Base-by-base conservation (phyloP, 2,113 vertebrate genomes). In the Chionodraco myersi region DNA sequence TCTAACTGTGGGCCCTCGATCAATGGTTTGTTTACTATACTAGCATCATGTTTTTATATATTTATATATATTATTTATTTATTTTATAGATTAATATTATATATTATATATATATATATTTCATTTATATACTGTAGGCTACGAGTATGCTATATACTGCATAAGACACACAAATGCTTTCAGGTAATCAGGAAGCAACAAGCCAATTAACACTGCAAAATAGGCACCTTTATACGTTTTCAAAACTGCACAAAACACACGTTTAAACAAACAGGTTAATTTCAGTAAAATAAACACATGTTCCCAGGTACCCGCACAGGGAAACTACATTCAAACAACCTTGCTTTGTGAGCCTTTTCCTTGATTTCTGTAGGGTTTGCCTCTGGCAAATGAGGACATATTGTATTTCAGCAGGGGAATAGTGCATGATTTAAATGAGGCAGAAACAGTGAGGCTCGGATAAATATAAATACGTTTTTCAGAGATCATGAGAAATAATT, bases 401-500 rank as follows among this genome's bases (percentile, higher is more conserved):
- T 66, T 30, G 72, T 73, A 77, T 84, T 72, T 85, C 60, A 52
- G 26, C 57, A 59, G 49, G 68, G 82, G 82, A 88, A 78, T 69
- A 61, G 41, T 18, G 77, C 34, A 13, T 11, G 26, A 84, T 74
- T 79, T 58, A 83, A 82, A 83, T 64, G 72, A 86, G 69, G 66
- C 64, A 82, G 82, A 84, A 73, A 82, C 77, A 83, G 75, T 10
- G 62, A 68, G 48, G 65, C 82, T 57, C 62, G 82, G 79, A 88
- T 84, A 85, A 86, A 90, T 88, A 86, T 86, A 86, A 89, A 73
- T 75, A 36, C 11, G 9, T 85, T 88, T 88, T 84, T 82, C 77
- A 82, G 80, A 76, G 83, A 91, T 93, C 82, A 80, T 81, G 78
- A 82, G 30, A 63, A 89, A 93, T 92, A 92, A 91, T 90, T 88